Base-by-base conservation (phyloP, 1,140 invertebrate species). In the Zaprionus ghesquierei region DNA sequence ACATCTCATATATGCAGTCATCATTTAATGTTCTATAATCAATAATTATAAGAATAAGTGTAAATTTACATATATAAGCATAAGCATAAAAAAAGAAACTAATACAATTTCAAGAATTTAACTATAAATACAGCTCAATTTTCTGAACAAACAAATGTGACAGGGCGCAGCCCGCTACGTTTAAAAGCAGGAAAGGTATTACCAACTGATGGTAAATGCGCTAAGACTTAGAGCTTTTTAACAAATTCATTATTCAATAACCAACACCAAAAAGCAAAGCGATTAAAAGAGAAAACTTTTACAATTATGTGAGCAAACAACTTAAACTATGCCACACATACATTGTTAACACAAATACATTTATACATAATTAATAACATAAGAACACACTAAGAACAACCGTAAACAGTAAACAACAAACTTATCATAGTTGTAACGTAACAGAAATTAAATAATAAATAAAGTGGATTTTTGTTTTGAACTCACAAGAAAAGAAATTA, bases 401-500 rank as follows among this genome's bases (percentile, higher is more conserved):
- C 33, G 18, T 49, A 29, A 71, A 70, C 59, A 84, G n/a, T 41
- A 41, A n/a, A 41, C 35, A 41, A n/a, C n/a, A 15, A 41, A 41
- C n/a, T 41, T 15, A 79, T 63, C 6, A 8, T 44, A 58, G 68
- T 75, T 33, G 54, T 75, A 80, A 63, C 12, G 35, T 35, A 70
- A 82, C 65, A 76, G 8, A 82, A 87, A 75, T 65, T 71, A 80
- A 81, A 81, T 41, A 76, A 73, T 82, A 85, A 79, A 81, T 68
- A 66, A 79, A 75, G 80, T 79, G 77, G 81, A 90, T 82, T 91
- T 84, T 82, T 84, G 72, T 64, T 89, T 86, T 89, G 84, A 92
- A 92, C 90, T 92, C 90, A 92, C 90, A 91, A 92, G 90, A 92
- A 91, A 92, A 91, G 66, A 92, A 92, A 92, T 93, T 91, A 96